These are phyloP conservation scores for Datnioides undecimradiatus DNA, from an alignment of 2,113 vertebrate species.

Conservation along the genomic window DNA sequence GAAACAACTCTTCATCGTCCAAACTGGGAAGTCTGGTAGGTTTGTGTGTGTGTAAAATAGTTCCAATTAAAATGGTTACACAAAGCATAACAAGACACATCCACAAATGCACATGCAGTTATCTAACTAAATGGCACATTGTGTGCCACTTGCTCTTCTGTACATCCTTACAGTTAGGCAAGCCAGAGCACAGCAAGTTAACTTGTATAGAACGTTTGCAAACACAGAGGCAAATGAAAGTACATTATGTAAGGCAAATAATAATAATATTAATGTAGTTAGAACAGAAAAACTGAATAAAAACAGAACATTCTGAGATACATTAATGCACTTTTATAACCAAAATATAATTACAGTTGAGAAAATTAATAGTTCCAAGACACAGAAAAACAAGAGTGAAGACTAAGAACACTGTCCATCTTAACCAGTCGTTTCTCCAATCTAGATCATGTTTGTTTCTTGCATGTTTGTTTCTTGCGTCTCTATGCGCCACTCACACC, in stretches of 20 bases:
- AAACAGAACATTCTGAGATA: not conserved
- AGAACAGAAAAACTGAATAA: not conserved
- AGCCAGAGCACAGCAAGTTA: not conserved
- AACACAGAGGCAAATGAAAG: not conserved
- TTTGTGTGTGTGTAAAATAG: constrained; percentile 22
- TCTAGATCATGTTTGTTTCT: too few species aligned
- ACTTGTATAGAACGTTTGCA: not conserved
- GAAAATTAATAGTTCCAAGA: not conserved
- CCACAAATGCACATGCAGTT: not conserved
- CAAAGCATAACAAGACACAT: not conserved
- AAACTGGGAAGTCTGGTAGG: constrained; percentile 98
- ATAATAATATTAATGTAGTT: not conserved
- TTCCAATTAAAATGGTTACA: constrained; percentile 3
- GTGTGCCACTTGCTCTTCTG: constrained; percentile 2
- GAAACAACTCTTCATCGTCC: constrained; percentile 92
- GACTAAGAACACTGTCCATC: too few species aligned
- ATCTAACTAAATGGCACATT: not conserved
- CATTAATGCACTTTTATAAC: not conserved
- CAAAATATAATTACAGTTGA: not conserved
- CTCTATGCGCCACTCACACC: too few species aligned
- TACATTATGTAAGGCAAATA: constrained; percentile 13
- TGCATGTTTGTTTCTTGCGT: too few species aligned
- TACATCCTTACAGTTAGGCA: constrained; percentile 9
- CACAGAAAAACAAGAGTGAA: not conserved
- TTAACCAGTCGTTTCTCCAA: too few species aligned